These are phyloP conservation scores for Drosophila nebulosa DNA, from an alignment of 1,140 invertebrate species.

Conservation along the genomic window DNA sequence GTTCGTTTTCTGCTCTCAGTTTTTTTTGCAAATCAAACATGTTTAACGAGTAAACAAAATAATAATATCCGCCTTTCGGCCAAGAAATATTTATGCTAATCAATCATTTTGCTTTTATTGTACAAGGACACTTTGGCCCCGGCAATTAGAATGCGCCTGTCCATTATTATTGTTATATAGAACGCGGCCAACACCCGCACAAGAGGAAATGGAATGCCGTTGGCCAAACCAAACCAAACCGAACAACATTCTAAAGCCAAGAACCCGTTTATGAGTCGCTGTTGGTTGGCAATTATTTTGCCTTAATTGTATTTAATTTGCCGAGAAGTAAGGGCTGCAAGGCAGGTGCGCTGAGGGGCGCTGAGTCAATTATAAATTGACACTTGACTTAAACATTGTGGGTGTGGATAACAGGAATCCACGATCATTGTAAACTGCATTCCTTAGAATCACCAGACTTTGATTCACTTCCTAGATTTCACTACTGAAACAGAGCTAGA, in stretches of 20 bases:
- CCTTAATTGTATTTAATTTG: constrained; percentile 50
- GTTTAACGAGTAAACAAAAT: constrained; percentile 15
- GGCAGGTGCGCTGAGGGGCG: neutral
- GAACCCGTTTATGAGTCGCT: constrained; percentile 38
- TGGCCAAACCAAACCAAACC: neutral
- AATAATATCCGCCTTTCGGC: constrained; percentile 39
- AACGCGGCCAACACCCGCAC: constrained; percentile 38
- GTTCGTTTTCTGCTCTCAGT: constrained; percentile 7
- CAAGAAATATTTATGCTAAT: constrained; percentile 37
- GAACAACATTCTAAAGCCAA: constrained; percentile 48
- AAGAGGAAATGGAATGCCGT: constrained; percentile 8
- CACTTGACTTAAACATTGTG: constrained; percentile 28
- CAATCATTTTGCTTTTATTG: constrained; percentile 25
- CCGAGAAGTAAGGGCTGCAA: neutral
- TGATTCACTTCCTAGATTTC: constrained; percentile 10
- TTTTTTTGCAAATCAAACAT: constrained; percentile 40
- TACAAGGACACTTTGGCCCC: constrained; percentile 19
- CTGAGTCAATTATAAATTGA: constrained; percentile 25
- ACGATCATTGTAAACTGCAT: constrained; percentile 17
- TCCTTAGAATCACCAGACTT: constrained; percentile 10
- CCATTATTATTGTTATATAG: constrained; percentile 2
- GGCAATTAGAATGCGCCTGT: constrained; percentile 35
- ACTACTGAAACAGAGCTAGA: too few species aligned
- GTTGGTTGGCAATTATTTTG: constrained; percentile 40
- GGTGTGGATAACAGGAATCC: constrained; percentile 25